Evolutionary conservation across 2,113 vertebrate genomes (phyloP).

Genomic region (Sardina pilchardus): DNA sequence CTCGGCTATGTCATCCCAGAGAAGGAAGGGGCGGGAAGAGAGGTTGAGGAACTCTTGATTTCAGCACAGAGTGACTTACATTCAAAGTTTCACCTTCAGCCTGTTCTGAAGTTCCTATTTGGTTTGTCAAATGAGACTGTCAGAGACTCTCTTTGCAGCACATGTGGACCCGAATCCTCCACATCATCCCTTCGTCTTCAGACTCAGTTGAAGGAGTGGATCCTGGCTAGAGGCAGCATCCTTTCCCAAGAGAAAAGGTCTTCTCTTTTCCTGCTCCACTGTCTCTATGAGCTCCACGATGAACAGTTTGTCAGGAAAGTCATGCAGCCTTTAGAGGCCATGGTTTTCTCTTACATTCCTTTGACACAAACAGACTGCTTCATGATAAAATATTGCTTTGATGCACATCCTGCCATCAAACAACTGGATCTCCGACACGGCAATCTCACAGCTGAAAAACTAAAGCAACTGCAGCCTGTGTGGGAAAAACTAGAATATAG

Average conservation of each 20-base stretch:
- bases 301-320: conserved; percentile 26
- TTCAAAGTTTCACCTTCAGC: background rate
- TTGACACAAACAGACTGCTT: background rate
- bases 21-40: background rate
- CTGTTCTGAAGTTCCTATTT: conserved; percentile 28
- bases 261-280: conserved; percentile 23
- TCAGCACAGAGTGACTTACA: background rate
- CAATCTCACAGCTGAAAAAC: background rate
- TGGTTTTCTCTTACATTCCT: background rate
- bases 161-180: background rate
- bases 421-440: background rate
- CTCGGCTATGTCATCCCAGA: background rate
- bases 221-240: background rate
- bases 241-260: background rate
- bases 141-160: background rate
- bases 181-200: background rate
- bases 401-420: background rate
- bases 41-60: background rate
- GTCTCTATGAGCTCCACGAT: conserved; percentile 38
- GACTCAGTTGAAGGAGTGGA: conserved; percentile 30
- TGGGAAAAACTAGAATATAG: background rate
- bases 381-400: background rate
- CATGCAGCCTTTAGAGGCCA: conserved; percentile 4
- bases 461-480: background rate
- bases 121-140: conserved; percentile 30